Percentiles rank a stretch among this genome's conserved stretches.
Conservation (phyloP, 2,797 vertebrate genomes). For the Rhadinocentrus ornatus region DNA sequence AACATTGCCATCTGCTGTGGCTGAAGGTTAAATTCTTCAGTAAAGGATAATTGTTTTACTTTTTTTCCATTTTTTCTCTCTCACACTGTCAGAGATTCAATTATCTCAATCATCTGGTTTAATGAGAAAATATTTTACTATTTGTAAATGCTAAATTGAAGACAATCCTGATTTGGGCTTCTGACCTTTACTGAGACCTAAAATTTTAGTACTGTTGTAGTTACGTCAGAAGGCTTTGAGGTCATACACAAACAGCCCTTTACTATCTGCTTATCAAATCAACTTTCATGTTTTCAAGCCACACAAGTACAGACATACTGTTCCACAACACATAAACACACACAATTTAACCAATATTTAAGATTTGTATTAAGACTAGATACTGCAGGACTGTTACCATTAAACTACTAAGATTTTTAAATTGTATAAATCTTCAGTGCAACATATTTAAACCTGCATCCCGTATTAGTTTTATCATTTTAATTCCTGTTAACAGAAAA, state of each 20-base stretch:
- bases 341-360: too few relatives aligned
- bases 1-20: conserved; percentile 73
- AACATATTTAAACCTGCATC: too few relatives aligned
- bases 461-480: too few relatives aligned
- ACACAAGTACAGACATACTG: background rate
- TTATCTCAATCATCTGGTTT: background rate
- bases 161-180: conserved; percentile 1
- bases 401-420: background rate
- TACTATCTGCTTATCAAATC: too few relatives aligned
- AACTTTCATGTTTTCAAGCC: too few relatives aligned
- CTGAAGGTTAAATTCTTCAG: conserved; percentile 21
- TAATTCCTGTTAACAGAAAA: background rate
- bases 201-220: background rate
- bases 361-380: too few relatives aligned
- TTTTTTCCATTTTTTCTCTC: background rate
- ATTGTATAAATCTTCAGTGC: background rate
- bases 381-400: conserved; percentile 10
- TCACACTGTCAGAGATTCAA: background rate
- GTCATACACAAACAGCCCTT: too few relatives aligned
- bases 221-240: background rate
- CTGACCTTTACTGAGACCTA: background rate
- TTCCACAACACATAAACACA: background rate
- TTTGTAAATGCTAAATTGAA: background rate
- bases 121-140: conserved; percentile 6
- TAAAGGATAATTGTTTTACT: background rate